These are phyloP conservation scores for Turritopsis rubra DNA, from an alignment of 30 jellyfish, hydroid and myxozoan genomes.

Conservation along the genomic window DNA sequence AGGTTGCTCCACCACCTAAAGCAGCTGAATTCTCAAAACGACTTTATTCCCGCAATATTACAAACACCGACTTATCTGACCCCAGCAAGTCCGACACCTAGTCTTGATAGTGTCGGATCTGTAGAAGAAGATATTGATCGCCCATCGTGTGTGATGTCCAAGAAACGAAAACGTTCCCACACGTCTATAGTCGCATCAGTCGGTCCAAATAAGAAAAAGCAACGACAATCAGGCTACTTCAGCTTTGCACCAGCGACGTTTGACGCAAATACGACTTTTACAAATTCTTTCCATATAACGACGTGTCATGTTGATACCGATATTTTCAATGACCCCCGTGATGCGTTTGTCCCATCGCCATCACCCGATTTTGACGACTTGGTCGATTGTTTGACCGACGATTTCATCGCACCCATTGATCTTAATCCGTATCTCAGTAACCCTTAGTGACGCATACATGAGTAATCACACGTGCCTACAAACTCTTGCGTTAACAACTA, in stretches of 20 bases:
- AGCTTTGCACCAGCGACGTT: neutral
- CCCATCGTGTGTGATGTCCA: constrained; percentile 10
- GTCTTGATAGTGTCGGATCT: constrained; percentile 28
- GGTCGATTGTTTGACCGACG: constrained; percentile 23
- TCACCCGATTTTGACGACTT: constrained; percentile 29
- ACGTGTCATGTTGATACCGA: constrained; percentile 12
- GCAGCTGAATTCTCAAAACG: constrained; percentile 8
- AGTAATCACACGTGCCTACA: neutral
- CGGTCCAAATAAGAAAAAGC: neutral
- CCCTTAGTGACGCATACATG: neutral
- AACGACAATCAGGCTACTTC: neutral
- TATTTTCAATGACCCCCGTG: neutral
- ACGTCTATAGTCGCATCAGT: neutral
- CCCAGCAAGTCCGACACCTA: constrained; percentile 40
- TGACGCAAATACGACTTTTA: neutral
- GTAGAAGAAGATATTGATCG: constrained; percentile 14
- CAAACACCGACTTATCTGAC: neutral
- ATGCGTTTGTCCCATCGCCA: constrained; percentile 10
- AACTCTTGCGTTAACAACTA: too few relatives aligned
- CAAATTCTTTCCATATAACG: constrained; percentile 1
- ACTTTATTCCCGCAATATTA: constrained; percentile 2
- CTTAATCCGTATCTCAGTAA: neutral
- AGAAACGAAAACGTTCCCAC: neutral
- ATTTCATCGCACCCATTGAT: constrained; percentile 11
- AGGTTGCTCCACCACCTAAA: neutral